A percentile compares a stretch with the other conserved stretches of the same genome.
phyloP scores from a whole-genome alignment of 2,888 invertebrate genomes.

The Agrotis puta region DNA sequence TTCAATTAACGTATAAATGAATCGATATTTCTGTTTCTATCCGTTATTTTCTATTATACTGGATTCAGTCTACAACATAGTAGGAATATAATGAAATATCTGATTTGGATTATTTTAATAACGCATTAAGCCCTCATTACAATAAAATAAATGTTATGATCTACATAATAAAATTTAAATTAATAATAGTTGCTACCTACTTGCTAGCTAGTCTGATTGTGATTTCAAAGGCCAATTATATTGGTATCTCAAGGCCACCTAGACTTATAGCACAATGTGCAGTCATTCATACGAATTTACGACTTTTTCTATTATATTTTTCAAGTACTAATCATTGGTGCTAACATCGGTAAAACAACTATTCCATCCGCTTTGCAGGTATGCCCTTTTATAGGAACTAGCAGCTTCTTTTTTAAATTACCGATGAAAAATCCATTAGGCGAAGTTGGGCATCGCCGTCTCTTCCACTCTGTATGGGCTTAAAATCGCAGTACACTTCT shows the following conservation, averaged over 20 bases:
- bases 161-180: slow-evolving; percentile 6
- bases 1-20: slow-evolving; percentile 26
- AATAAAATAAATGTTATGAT: slow-evolving; percentile 2
- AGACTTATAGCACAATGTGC: not conserved
- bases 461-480: not conserved
- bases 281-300: not conserved
- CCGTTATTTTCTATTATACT: not conserved
- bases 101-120: slow-evolving; percentile 19
- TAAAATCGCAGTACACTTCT: not conserved
- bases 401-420: too few relatives aligned
- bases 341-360: too few relatives aligned
- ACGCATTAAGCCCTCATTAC: not conserved
- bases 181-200: slow-evolving; percentile 7
- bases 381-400: too few relatives aligned
- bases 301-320: too few relatives aligned
- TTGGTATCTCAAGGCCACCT: not conserved
- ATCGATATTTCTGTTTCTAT: not conserved
- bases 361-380: too few relatives aligned
- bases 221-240: not conserved
- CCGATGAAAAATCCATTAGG: too few relatives aligned
- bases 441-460: too few relatives aligned
- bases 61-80: not conserved
- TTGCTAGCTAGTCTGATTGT: slow-evolving; percentile 6
- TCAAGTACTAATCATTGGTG: too few relatives aligned
- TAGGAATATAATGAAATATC: not conserved